These are phyloP conservation scores for Ormyrus thymus DNA, from an alignment of 2,888 invertebrate species.

Conservation along the genomic window DNA sequence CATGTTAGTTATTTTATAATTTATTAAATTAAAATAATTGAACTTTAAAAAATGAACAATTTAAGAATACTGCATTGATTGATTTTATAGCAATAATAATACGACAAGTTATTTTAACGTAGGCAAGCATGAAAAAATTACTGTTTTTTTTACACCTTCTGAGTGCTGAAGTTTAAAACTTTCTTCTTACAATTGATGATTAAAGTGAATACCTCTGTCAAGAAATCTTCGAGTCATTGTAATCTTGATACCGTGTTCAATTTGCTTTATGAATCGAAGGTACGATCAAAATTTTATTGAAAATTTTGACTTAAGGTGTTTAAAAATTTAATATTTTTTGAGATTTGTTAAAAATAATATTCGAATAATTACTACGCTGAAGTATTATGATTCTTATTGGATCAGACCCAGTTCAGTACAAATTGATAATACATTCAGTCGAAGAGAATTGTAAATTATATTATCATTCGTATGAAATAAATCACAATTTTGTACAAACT, in stretches of 20 bases:
- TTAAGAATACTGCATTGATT: background rate
- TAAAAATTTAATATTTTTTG: too few species aligned
- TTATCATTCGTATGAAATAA: constrained; percentile 23
- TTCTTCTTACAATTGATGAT: constrained; percentile 35
- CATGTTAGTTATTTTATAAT: background rate
- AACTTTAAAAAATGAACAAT: background rate
- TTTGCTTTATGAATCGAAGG: constrained; percentile 36
- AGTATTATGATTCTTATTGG: constrained; percentile 4
- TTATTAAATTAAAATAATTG: background rate
- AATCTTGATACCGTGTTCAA: constrained; percentile 53
- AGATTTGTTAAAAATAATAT: too few species aligned
- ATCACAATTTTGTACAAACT: constrained; percentile 8
- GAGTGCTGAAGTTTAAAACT: background rate
- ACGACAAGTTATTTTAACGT: background rate
- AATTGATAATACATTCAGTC: background rate
- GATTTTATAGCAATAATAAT: background rate
- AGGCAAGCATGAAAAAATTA: background rate
- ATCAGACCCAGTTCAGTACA: constrained; percentile 6
- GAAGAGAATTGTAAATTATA: constrained; percentile 1
- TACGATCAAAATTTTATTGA: constrained; percentile 8
- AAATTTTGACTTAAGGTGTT: background rate
- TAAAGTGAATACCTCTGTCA: constrained; percentile 50
- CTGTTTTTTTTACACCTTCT: too few species aligned
- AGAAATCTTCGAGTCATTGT: constrained; percentile 48
- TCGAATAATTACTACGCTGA: background rate